phyloP scores from a whole-genome alignment of 2,113 vertebrate species.

The Oreocharis arfaki region DNA sequence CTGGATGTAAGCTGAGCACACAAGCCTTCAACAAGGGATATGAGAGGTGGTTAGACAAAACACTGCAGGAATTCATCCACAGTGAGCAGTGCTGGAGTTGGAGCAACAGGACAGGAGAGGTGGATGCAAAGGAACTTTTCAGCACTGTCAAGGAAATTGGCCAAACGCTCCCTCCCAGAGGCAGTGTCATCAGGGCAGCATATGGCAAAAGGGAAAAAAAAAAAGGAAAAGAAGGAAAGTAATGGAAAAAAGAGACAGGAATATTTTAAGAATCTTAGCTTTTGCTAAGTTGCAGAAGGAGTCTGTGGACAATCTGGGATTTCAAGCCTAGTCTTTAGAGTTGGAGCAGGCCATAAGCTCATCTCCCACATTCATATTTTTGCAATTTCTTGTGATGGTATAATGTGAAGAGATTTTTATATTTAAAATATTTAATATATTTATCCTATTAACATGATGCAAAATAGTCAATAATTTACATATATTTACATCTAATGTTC shows the following conservation, averaged over 20 bases:
- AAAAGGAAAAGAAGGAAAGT: neutral
- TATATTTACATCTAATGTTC: constrained; percentile 66
- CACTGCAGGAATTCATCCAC: neutral
- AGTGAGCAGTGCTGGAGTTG: neutral
- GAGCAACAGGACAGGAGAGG: neutral
- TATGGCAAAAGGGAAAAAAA: neutral
- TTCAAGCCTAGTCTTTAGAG: neutral
- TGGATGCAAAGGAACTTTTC: constrained; percentile 26
- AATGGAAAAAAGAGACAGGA: neutral
- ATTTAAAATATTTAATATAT: constrained; percentile 49
- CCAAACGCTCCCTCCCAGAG: neutral
- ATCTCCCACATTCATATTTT: constrained; percentile 8
- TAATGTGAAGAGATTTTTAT: constrained; percentile 9
- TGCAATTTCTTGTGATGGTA: constrained; percentile 10
- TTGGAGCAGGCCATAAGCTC: constrained; percentile 9
- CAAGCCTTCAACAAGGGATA: neutral
- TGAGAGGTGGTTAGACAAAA: neutral
- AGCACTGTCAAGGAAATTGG: constrained; percentile 3
- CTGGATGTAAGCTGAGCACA: constrained; percentile 50
- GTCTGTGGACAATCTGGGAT: constrained; percentile 1
- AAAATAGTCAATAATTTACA: constrained; percentile 63
- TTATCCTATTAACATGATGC: constrained; percentile 53
- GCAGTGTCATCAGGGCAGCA: neutral
- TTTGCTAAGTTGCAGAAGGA: constrained; percentile 11
- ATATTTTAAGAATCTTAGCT: neutral